Evolutionary conservation across 1,140 invertebrate species (phyloP), one percentile per base, ranked within the genome.

Genomic region (Sarcophaga bullata): DNA sequence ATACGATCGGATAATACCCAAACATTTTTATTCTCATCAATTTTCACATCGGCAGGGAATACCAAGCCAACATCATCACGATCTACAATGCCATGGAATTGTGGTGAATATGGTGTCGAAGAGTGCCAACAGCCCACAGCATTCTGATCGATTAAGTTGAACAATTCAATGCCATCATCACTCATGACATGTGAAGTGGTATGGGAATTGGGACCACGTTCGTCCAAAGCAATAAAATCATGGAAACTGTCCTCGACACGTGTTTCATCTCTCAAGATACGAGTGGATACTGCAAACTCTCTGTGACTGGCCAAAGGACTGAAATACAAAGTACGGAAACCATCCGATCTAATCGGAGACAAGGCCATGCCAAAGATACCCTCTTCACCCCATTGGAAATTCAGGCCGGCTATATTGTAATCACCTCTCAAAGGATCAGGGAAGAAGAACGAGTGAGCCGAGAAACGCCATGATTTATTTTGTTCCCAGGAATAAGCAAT

Each of bases 1-100:
- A 96, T 96, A 49, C 93, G 91, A 86, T 96, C 95, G 0, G 95
- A 95, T 5, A 96, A 93, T 0, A 96, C 93, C 95, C 95, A 96
- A 10, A 94, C 91, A 83, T 93, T 93, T 84, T 91, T 90, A 81
- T 92, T 90, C 15, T 90, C 90, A 84, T 94, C 93, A 83, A 96
- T 94, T 91, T 96, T 95, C 49, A 96, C 92, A 85, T 96, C 95
- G 84, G 93, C 92, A 0, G 95, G 95, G 87, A 96, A 96, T 46
- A 95, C 93, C 52, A 96, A 86, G 17, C 94, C 93, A 0, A 93
- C 92, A 85, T 96, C 94, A 87, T 96, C 95, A 82, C 92, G 93
- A 78, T 95, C 95, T 8, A 94, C 93, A 17, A 96, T 88, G 11
- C 92, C 95, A n/a, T 94, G 93, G 90, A 94, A 94, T 73, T 93